Conservation (phyloP, 1,140 invertebrate species). For the Lucilia sericata region DNA sequence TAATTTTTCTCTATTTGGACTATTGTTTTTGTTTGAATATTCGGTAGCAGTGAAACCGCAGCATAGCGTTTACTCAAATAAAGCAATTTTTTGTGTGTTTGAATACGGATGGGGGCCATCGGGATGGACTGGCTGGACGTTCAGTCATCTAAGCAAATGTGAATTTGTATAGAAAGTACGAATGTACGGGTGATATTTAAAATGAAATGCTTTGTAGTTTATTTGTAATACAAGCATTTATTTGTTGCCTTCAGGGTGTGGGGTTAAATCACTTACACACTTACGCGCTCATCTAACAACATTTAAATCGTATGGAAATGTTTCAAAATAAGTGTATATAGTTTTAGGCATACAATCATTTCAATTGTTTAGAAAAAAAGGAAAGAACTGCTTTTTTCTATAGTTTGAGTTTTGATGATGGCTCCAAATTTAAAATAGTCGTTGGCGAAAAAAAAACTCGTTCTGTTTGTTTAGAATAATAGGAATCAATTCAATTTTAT, state of each 20-base stretch:
- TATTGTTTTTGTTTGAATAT: slow-evolving; percentile 32
- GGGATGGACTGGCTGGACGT: neutral
- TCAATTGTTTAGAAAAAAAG: neutral
- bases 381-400: neutral
- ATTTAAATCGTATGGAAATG: neutral
- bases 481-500: slow-evolving; percentile 7
- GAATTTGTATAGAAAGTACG: neutral
- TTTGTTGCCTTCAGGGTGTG: slow-evolving; percentile 34
- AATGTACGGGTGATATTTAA: neutral
- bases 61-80: slow-evolving; percentile 43
- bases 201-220: slow-evolving; percentile 41
- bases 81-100: slow-evolving; percentile 41
- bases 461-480: neutral
- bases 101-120: neutral
- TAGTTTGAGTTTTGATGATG: neutral
- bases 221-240: slow-evolving; percentile 46
- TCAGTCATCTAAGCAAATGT: neutral
- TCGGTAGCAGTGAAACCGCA: slow-evolving; percentile 1
- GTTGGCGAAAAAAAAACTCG: neutral
- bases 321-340: slow-evolving; percentile 33
- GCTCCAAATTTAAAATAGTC: neutral
- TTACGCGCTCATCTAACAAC: neutral
- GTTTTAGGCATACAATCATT: slow-evolving; percentile 38
- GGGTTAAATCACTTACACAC: neutral
- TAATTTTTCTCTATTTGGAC: neutral